Evolutionary conservation across 2,113 vertebrate species (phyloP).

Genomic region (Galeopterus variegatus): DNA sequence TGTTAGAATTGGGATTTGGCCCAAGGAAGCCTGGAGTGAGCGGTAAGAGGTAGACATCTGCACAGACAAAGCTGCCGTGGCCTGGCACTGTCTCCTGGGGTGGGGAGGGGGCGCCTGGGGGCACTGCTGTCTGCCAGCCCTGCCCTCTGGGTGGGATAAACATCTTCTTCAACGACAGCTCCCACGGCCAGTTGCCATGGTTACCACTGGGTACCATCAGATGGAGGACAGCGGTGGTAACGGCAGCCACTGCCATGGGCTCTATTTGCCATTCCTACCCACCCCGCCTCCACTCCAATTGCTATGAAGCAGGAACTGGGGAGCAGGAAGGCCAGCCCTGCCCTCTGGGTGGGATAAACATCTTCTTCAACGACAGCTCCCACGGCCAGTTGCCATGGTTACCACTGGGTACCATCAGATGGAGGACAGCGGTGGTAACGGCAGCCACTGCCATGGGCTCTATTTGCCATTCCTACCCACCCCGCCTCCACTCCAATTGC

Average conservation of each 20-base stretch:
- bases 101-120: background rate
- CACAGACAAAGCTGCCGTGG: fast-evolving
- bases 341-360: background rate
- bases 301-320: background rate
- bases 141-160: constrained; percentile 1
- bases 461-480: background rate
- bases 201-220: constrained; percentile 4
- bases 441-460: background rate
- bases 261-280: background rate
- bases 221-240: background rate
- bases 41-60: background rate
- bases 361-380: background rate
- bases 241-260: background rate
- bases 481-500: background rate
- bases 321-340: background rate
- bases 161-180: background rate
- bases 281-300: background rate
- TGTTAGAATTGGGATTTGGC: background rate
- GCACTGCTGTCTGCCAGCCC: background rate
- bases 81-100: background rate
- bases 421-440: background rate
- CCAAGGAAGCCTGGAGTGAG: background rate
- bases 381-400: constrained; percentile 59
- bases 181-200: constrained; percentile 56
- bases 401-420: background rate